Evolutionary conservation across 2,113 vertebrate genomes (phyloP), one percentile per base, ranked within the genome.

Genomic region (Andinoacara biseriatus): DNA sequence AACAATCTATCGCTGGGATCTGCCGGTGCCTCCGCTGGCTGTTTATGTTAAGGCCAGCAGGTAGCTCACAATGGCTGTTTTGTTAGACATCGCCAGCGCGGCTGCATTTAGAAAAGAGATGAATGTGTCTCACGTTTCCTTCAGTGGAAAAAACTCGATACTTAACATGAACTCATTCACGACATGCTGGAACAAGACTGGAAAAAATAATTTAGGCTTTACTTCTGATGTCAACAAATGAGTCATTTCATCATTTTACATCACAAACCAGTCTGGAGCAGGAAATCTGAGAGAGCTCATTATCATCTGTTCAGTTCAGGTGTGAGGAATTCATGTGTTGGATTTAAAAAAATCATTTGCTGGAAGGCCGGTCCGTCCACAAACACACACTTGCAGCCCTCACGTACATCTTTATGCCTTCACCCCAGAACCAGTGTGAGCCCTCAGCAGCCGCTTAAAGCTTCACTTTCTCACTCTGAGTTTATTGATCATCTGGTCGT

Each of bases 71-170:
- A 85, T 80, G 74, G 52, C 14, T 65, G 58, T 84, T 89, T 82
- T 90, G 88, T 93, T 61, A 24, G 79, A 76, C 78, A 35, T 35
- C 31, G 59, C 67, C 35, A 76, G 60, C 59, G 56, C 38, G 40
- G 59, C 58, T 84, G 78, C 54, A 76, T 87, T 82, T 76, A 58
- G 67, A 81, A 60, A 78, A 76, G 57, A 76, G 49, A 65, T 43
- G 74, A 83, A 58, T 83, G 83, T 74, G 58, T 89, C 80, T 90
- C 81, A 62, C n/a, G 80, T 90, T 93, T 86, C 84, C 7, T 84
- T 78, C 31, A 6, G 22, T 74, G 54, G 65, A 52, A 75, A 65
- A 65, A 43, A 13, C 75, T 65, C 5, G 15, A 78, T 74, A 24
- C 60, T 60, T 33, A 90, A 86, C 80, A 62, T 77, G 26, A 81